phyloP scores from a whole-genome alignment of 2,888 invertebrate species.

The Brachypalpus laphriformis region DNA sequence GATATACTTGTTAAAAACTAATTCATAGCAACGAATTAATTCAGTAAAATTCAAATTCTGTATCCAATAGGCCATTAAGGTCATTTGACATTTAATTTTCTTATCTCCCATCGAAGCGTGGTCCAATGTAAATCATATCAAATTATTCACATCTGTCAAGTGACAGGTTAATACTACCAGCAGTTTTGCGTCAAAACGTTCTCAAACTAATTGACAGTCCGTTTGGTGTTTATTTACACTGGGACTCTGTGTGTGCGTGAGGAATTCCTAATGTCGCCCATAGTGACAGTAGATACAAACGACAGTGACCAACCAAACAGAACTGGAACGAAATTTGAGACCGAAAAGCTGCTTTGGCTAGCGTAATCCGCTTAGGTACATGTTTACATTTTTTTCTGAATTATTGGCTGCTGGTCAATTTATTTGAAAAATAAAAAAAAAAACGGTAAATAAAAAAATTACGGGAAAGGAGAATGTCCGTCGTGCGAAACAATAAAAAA shows the following conservation, averaged over 20 bases:
- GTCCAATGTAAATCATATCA: conserved; percentile 25
- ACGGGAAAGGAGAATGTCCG: conserved; percentile 5
- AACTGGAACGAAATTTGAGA: conserved; percentile 38
- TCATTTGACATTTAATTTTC: conserved; percentile 5
- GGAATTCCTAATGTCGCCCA: conserved; percentile 18
- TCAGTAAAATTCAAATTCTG: conserved; percentile 34
- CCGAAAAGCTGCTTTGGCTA: conserved; percentile 31
- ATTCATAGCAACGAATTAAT: conserved; percentile 7
- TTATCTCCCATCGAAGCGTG: conserved; percentile 25
- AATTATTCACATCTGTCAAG: conserved; percentile 49
- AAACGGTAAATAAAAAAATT: too few relatives aligned
- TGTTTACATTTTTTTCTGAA: conserved; percentile 7
- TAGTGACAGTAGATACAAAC: not conserved
- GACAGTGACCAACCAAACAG: not conserved
- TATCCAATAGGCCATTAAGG: conserved; percentile 24
- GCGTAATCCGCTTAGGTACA: conserved; percentile 39
- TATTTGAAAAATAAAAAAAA: not conserved
- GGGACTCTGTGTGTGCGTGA: not conserved
- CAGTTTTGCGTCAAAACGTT: conserved; percentile 30
- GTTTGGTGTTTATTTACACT: conserved; percentile 27
- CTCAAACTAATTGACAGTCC: conserved; percentile 53
- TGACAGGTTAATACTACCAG: conserved; percentile 22
- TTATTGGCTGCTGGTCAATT: conserved; percentile 6
- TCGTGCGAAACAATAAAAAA: conserved; percentile 13
- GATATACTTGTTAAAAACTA: not conserved